A percentile compares a stretch with the other conserved stretches of the same genome.
phyloP scores from a whole-genome alignment of 1,140 invertebrate species.

The Condylostylus longicornis region DNA sequence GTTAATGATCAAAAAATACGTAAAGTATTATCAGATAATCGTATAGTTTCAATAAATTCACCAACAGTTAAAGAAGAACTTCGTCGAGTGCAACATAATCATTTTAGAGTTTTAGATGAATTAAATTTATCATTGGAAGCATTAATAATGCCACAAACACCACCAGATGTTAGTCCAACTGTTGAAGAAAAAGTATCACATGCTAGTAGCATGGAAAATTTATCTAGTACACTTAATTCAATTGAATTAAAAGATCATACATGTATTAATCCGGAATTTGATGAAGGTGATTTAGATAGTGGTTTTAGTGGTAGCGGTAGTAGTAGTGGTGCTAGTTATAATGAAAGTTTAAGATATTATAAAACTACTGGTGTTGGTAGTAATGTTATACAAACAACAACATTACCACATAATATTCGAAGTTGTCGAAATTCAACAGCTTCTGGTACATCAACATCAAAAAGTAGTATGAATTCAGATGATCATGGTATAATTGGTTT shows the following conservation, averaged over 20 bases:
- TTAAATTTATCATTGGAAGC: conserved; percentile 74
- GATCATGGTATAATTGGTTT: conserved; percentile 21
- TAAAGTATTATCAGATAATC: conserved; percentile 34
- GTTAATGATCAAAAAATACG: conserved; percentile 47
- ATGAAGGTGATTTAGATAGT: conserved; percentile 57
- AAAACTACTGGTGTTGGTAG: too few relatives aligned
- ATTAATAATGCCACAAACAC: conserved; percentile 59
- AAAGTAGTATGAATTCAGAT: conserved; percentile 29
- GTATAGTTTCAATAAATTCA: conserved; percentile 41
- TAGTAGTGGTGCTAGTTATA: conserved; percentile 61
- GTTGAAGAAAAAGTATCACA: conserved; percentile 17
- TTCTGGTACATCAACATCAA: conserved; percentile 25
- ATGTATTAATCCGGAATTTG: conserved; percentile 45
- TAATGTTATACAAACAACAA: conserved; percentile 14
- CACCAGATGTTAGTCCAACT: conserved; percentile 22
- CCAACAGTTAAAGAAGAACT: conserved; percentile 63
- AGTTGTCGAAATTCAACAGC: conserved; percentile 26
- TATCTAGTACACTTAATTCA: conserved; percentile 36
- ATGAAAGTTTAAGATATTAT: conserved; percentile 42
- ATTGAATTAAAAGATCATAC: conserved; percentile 55
- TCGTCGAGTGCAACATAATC: conserved; percentile 56
- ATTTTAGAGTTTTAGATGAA: conserved; percentile 66
- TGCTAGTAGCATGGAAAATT: conserved; percentile 39
- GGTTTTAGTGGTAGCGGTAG: conserved; percentile 57
- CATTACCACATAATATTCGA: conserved; percentile 22